Evolutionary conservation across 1,140 invertebrate genomes (phyloP), one percentile per base, ranked within the genome.

Genomic region (Pogonomyrmex californicus): DNA sequence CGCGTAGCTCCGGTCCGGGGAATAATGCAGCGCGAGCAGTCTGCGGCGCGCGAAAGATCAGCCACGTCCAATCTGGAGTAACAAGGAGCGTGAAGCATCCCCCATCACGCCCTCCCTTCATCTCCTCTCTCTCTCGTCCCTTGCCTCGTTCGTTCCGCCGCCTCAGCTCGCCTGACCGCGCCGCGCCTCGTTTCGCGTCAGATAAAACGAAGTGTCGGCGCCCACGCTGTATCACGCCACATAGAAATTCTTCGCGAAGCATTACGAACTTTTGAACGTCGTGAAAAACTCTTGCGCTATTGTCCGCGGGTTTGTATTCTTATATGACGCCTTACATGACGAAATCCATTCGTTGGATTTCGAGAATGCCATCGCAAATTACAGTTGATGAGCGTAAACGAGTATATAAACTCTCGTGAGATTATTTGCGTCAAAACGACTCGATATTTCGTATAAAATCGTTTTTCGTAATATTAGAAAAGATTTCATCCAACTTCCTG

Each of bases 121-220:
- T 14, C 47, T 5, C 12, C 38, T n/a, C 44, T 12, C 44, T 12
- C 33, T 2, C 4, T 14, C n/a, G 58, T 56, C 36, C 51, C n/a
- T 38, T 14, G 41, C 14, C 38, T 6, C 9, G 7, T 6, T 23
- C 41, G 30, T 30, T 4, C 4, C 41, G 41, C 14, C 38, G 23
- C 23, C 23, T 23, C 23, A 23, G 23, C 23, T 12, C 41, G 12
- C 6, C 44, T 23, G 23, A 23, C 23, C 23, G 23, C 33, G 30
- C 36, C 36, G 17, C 70, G 33, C 36, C 44, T 36, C 44, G 60
- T 17, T 33, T 63, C 41, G 41, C 44, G 76, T 38, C 76, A 12
- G 63, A 54, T 54, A 54, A 81, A 79, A 81, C 77, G 77, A 79
- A 62, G 62, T 68, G 77, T 79, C 47, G 77, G 77, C 77, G 77